Percentiles rank a stretch among this genome's conserved stretches.
Conservation (phyloP, 2,888 invertebrate genomes). For the Mesorhabditis spiculigera region DNA sequence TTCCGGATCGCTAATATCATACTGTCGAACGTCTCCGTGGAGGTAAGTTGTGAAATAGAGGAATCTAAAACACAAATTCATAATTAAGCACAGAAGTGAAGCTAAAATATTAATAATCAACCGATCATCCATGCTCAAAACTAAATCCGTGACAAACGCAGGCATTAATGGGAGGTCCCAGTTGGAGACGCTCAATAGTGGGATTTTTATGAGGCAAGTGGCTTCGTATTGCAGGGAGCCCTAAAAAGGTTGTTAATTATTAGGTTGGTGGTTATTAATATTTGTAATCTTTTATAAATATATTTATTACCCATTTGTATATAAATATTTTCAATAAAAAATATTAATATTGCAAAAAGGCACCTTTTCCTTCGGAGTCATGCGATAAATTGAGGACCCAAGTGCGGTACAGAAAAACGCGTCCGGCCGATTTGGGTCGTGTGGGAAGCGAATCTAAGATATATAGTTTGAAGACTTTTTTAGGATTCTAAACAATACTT, state of each 20-base stretch:
- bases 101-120: too few species aligned
- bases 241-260: too few species aligned
- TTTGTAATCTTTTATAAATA: too few species aligned
- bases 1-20: conserved; percentile 79
- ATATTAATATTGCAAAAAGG: too few species aligned
- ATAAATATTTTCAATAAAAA: too few species aligned
- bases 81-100: too few species aligned
- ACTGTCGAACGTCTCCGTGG: conserved; percentile 89
- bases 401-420: conserved; percentile 88
- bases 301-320: too few species aligned
- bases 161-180: conserved; percentile 73
- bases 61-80: too few species aligned
- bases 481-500: background rate
- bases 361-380: conserved; percentile 59
- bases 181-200: conserved; percentile 58
- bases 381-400: conserved; percentile 77
- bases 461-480: conserved; percentile 66
- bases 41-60: conserved; percentile 82
- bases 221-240: too few species aligned
- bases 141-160: conserved; percentile 86
- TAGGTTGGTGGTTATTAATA: too few species aligned
- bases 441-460: conserved; percentile 72
- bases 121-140: conserved; percentile 87
- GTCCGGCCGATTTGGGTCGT: conserved; percentile 78
- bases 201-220: too few species aligned